phyloP scores from a whole-genome alignment of 2,888 invertebrate genomes.

The Athalia circularis region DNA sequence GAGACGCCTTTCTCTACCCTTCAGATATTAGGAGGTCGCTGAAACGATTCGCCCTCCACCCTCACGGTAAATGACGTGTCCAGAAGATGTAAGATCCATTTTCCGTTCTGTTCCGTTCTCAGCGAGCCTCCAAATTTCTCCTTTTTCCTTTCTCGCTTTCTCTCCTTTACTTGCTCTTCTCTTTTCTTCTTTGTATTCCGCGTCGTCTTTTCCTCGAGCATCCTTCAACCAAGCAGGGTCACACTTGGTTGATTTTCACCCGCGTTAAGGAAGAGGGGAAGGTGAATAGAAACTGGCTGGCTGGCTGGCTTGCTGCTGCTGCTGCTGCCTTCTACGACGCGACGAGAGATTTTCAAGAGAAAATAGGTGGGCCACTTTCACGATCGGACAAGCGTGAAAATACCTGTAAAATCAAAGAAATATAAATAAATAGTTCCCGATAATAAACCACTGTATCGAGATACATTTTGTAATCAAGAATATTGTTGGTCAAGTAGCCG shows the following conservation, averaged over 20 bases:
- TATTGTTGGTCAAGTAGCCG: too few species aligned
- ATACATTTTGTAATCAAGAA: too few species aligned
- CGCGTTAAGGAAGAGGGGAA: neutral
- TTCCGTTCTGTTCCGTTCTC: neutral
- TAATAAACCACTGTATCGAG: neutral
- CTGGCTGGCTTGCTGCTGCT: too few species aligned
- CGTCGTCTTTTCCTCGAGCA: neutral
- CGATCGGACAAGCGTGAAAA: constrained; percentile 37
- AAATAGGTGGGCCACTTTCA: constrained; percentile 34
- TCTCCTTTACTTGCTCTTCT: neutral
- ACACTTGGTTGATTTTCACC: constrained; percentile 14
- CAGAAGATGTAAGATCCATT: constrained; percentile 3
- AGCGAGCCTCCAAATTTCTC: too few species aligned
- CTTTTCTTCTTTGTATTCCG: neutral
- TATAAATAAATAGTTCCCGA: constrained; percentile 10
- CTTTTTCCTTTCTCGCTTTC: neutral
- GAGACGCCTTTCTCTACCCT: too few species aligned
- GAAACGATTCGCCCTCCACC: too few species aligned
- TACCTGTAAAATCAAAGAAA: constrained; percentile 23
- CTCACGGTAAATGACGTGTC: neutral
- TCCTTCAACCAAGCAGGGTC: neutral
- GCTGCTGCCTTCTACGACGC: too few species aligned
- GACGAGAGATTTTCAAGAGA: constrained; percentile 21
- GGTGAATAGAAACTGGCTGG: too few species aligned
- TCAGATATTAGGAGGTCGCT: too few species aligned